Evolutionary conservation across 1,140 invertebrate genomes (phyloP), one percentile per base, ranked within the genome.

Genomic region (Pseudomyrmex sp.): DNA sequence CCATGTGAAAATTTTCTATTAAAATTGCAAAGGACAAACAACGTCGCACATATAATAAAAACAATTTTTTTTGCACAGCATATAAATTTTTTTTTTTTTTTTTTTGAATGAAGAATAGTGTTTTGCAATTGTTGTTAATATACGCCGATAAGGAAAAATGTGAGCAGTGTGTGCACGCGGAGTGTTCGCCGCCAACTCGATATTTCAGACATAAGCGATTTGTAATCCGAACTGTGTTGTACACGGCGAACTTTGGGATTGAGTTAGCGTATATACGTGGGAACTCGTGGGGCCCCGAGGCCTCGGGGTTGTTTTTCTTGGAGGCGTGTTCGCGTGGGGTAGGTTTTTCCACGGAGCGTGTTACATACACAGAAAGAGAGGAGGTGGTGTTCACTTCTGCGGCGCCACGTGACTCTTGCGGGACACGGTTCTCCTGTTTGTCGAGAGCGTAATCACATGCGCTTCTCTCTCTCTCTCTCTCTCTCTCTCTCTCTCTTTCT

Each of bases 371-470:
- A 15, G 52, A 35, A 35, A 48, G n/a, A 70, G 44, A 80, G 44
- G 26, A 61, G 89, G 83, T 89, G 83, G 84, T 88, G 91, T 88
- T 92, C 89, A 93, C 92, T 93, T 93, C 72, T 86, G 58, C 74
- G 83, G 73, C 87, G 92, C 83, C 93, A 93, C 93, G 93, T 92
- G 92, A 91, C 91, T 86, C 18, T 80, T 73, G 61, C 46, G 9
- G 74, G 75, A 88, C 62, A 62, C 54, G 54, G 83, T 50, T 44
- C 59, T 59, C 59, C 80, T 92, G 90, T 93, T 93, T 92, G 90
- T 80, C 86, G 88, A 90, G 87, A 89, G 84, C 91, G 87, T 93
- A 93, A 94, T 93, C 92, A 92, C 91, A 89, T 86, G 65, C 85
- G 66, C 82, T 72, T 85, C 72, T 68, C 44, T 59, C 26, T 44